Conservation (phyloP, 2,113 vertebrate genomes). For the Stegastes partitus region DNA sequence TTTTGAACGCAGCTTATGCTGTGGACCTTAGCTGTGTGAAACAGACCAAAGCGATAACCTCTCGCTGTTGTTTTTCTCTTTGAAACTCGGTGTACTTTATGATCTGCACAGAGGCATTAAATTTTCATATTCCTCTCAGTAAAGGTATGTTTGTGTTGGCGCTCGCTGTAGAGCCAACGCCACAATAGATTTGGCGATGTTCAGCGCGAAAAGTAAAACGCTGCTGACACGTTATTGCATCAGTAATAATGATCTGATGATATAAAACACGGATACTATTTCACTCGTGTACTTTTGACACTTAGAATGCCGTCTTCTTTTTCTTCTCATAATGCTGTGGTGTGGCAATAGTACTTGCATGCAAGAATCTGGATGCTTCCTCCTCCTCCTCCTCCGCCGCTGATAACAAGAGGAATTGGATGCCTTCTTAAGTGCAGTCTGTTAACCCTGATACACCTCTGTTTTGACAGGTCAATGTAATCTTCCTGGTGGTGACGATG, state of each 20-base stretch:
- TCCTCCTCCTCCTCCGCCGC: background rate
- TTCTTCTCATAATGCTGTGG: background rate
- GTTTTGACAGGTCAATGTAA: conserved; percentile 97
- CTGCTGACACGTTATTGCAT: background rate
- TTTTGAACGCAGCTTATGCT: conserved; percentile 24
- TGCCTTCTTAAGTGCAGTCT: conserved; percentile 69
- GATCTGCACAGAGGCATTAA: conserved; percentile 50
- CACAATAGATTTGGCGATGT: conserved; percentile 37
- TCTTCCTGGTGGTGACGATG: conserved; percentile 98
- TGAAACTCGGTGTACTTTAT: conserved; percentile 47
- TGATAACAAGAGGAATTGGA: conserved; percentile 56
- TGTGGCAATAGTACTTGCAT: background rate
- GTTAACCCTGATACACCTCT: conserved; percentile 81
- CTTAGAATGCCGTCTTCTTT: background rate
- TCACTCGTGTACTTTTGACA: background rate
- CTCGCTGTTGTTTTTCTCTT: conserved; percentile 50
- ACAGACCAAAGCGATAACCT: conserved; percentile 57
- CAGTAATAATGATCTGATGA: background rate
- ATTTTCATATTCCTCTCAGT: conserved; percentile 64
- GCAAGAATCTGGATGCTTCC: background rate
- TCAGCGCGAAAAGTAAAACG: conserved; percentile 12
- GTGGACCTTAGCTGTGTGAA: conserved; percentile 53
- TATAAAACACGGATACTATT: background rate
- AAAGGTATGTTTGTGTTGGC: conserved; percentile 38
- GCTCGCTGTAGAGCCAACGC: conserved; percentile 36